Evolutionary conservation across 1,140 invertebrate genomes (phyloP).

Genomic region (Panulirus ornatus): DNA sequence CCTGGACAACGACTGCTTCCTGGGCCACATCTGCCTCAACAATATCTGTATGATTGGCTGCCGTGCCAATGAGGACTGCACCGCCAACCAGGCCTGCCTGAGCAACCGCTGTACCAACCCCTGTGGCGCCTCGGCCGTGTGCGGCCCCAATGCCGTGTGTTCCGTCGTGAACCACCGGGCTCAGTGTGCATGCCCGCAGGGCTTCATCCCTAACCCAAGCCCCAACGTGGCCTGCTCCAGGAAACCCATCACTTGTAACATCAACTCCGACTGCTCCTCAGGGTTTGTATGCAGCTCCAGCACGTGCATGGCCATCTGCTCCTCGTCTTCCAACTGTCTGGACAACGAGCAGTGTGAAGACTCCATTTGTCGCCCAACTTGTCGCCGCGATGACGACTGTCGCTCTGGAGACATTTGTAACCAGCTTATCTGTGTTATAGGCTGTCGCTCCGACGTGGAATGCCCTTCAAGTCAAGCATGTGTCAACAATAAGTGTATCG

Average conservation of each 20-base stretch:
- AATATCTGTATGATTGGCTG: conserved; percentile 93
- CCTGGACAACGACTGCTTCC: conserved; percentile 93
- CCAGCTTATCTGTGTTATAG: conserved; percentile 85
- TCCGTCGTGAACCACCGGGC: conserved; percentile 86
- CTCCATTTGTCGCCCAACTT: conserved; percentile 85
- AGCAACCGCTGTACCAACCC: conserved; percentile 91
- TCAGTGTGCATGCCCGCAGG: conserved; percentile 86
- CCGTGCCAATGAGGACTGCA: conserved; percentile 91
- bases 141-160: conserved; percentile 89
- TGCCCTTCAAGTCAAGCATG: conserved; percentile 85
- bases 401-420: conserved; percentile 90
- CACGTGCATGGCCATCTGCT: conserved; percentile 87
- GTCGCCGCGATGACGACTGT: conserved; percentile 88
- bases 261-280: conserved; percentile 86
- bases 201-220: conserved; percentile 90
- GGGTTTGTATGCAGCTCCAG: conserved; percentile 84
- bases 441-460: conserved; percentile 89
- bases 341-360: conserved; percentile 87
- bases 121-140: conserved; percentile 83
- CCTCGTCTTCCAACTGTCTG: conserved; percentile 85
- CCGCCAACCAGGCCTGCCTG: conserved; percentile 87
- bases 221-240: conserved; percentile 87
- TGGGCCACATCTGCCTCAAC: conserved; percentile 91
- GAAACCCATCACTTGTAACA: conserved; percentile 84
- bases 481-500: conserved; percentile 86